Evolutionary conservation across 2,888 invertebrate genomes (phyloP), one percentile per base, ranked within the genome.

Genomic region (Synanthedon formicaeformis): DNA sequence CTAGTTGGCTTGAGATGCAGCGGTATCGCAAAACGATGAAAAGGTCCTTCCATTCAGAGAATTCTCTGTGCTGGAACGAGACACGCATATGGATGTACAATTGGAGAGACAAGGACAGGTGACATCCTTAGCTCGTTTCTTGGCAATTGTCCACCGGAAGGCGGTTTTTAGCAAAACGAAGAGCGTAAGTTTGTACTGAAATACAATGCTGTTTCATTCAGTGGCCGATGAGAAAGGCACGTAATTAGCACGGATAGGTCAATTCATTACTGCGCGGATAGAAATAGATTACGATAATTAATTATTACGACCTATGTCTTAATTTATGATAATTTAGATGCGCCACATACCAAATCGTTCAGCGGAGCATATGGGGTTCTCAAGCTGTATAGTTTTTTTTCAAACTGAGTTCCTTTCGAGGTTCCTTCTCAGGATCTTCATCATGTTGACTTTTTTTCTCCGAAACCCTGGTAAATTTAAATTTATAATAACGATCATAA

Each of bases 61-160:
- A 85, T 84, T 79, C 77, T 67, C 70, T 65, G 63, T 56, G 63
- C 58, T 53, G 62, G 61, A 73, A 55, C 53, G 71, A 64, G 80
- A 86, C 57, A 56, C 40, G 58, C 1, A 62, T 72, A 78, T 56
- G n/a, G n/a, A 55, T 56, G 27, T 50, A 14, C 11, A 11, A 52
- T 48, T 52, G 34, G 75, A 52, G 54, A 12, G 67, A 76, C 41
- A 60, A 59, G 57, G 78, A 78, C 40, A 54, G 62, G 51, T 34
- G 57, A 73, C 69, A 65, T 72, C 75, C 75, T 79, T 73, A 73
- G 65, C 69, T 75, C 71, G 67, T 72, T 70, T 80, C 85, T 86
- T 86, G 86, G 86, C 86, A 86, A 80, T 81, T 79, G 83, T 84
- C 86, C 86, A 86, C 86, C 78, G 86, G 86, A 86, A 84, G 75